Percentiles rank a stretch among this genome's conserved stretches.
Evolutionary conservation across 2,113 vertebrate genomes (phyloP).

Genomic region (Podiceps cristatus): DNA sequence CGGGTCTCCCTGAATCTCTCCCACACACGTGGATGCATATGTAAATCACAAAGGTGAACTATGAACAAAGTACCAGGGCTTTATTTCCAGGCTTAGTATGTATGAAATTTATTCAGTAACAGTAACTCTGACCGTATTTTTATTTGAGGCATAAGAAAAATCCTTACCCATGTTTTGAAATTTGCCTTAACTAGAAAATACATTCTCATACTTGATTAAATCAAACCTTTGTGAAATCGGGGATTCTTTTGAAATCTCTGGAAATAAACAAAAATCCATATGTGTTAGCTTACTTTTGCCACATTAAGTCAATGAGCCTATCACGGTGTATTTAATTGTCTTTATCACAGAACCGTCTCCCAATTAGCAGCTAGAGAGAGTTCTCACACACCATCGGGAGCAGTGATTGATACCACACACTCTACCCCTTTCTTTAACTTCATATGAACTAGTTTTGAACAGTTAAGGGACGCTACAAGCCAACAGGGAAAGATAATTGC

Average conservation of each 20-base stretch:
- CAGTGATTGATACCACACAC: neutral
- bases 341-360: neutral
- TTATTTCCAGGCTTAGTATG: neutral
- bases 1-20: neutral
- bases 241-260: neutral
- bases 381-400: fast-evolving
- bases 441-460: neutral
- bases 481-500: neutral
- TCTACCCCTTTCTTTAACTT: neutral
- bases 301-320: neutral
- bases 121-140: neutral
- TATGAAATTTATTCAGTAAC: neutral
- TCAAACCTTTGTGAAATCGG: neutral
- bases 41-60: neutral
- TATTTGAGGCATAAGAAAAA: neutral
- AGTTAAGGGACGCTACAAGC: neutral
- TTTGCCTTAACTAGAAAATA: neutral
- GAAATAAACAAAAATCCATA: neutral
- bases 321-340: neutral
- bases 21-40: neutral
- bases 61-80: neutral
- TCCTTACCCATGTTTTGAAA: neutral
- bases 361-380: neutral
- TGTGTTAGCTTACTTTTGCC: neutral
- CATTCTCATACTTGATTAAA: neutral